Percentiles rank a stretch among this genome's conserved stretches.
These are phyloP conservation scores for Micoletzkya japonica DNA, from an alignment of 2,888 invertebrate species.

Conservation along the genomic window DNA sequence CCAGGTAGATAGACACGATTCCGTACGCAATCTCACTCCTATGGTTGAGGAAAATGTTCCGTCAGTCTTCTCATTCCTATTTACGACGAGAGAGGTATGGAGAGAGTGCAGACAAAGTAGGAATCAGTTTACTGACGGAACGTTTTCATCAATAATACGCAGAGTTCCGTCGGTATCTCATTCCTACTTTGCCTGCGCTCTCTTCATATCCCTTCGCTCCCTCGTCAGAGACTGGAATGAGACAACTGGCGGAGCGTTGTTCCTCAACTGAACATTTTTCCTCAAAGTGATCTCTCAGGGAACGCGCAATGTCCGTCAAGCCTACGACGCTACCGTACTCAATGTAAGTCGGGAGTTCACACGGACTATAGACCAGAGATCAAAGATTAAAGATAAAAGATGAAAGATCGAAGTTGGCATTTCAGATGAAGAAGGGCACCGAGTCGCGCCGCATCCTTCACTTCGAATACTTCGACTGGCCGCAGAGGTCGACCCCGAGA, in stretches of 20 bases:
- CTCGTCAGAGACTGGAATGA: too few species aligned
- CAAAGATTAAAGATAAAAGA: neutral
- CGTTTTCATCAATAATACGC: too few species aligned
- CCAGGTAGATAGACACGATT: neutral
- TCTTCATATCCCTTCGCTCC: too few species aligned
- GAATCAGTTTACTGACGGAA: too few species aligned
- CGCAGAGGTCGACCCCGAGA: slow-evolving; percentile 9
- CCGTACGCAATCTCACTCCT: too few species aligned
- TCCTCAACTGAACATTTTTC: too few species aligned
- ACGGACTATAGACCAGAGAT: too few species aligned
- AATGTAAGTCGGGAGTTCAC: neutral
- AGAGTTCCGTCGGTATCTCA: neutral
- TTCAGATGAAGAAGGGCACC: slow-evolving; percentile 4
- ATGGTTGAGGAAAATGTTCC: too few species aligned
- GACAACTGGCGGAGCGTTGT: too few species aligned
- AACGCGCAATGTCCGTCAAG: slow-evolving; percentile 5
- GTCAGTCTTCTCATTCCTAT: too few species aligned
- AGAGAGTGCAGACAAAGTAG: too few species aligned
- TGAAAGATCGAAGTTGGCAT: neutral
- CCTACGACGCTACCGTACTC: slow-evolving; percentile 26
- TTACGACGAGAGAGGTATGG: too few species aligned
- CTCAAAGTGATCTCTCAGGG: neutral
- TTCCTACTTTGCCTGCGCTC: neutral
- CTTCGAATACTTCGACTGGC: slow-evolving; percentile 27
- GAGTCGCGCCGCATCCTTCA: slow-evolving; percentile 19